Conservation (phyloP, 2,797 vertebrate species). For the Menidia menidia region DNA sequence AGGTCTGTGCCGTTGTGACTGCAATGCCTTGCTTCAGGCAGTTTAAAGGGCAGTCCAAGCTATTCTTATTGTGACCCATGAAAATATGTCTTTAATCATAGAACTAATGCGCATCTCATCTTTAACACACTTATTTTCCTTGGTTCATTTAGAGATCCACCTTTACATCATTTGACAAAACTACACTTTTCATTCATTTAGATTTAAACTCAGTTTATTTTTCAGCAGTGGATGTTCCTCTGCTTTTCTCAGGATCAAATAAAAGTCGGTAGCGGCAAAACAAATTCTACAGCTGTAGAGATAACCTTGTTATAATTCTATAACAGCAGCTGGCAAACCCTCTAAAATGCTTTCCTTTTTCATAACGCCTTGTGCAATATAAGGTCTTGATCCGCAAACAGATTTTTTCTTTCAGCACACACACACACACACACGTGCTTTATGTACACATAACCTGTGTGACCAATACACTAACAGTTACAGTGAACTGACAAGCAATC, state of each 20-base stretch:
- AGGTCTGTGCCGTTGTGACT: not conserved
- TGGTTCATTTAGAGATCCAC: not conserved
- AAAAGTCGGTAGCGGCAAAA: not conserved
- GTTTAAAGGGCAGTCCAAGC: not conserved
- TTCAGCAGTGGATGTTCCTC: not conserved
- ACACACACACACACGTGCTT: not conserved
- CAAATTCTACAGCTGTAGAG: not conserved
- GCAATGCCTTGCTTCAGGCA: not conserved
- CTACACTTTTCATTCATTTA: not conserved
- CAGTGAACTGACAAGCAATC: conserved; percentile 59
- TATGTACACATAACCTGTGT: not conserved
- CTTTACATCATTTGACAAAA: not conserved
- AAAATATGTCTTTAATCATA: not conserved
- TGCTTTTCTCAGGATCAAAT: not conserved
- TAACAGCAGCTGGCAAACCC: conserved; percentile 12
- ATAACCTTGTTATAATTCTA: conserved; percentile 13
- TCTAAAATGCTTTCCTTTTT: conserved; percentile 11
- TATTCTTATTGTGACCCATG: not conserved
- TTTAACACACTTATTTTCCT: not conserved
- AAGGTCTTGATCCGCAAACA: conserved; percentile 1
- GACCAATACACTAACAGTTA: conserved; percentile 11
- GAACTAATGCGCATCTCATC: not conserved
- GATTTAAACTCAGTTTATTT: not conserved
- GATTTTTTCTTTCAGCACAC: not conserved
- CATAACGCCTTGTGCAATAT: not conserved